Percentiles rank a stretch among this genome's conserved stretches.
These are phyloP conservation scores for Picathartes gymnocephalus DNA, from an alignment of 2,113 vertebrate genomes.

Conservation along the genomic window DNA sequence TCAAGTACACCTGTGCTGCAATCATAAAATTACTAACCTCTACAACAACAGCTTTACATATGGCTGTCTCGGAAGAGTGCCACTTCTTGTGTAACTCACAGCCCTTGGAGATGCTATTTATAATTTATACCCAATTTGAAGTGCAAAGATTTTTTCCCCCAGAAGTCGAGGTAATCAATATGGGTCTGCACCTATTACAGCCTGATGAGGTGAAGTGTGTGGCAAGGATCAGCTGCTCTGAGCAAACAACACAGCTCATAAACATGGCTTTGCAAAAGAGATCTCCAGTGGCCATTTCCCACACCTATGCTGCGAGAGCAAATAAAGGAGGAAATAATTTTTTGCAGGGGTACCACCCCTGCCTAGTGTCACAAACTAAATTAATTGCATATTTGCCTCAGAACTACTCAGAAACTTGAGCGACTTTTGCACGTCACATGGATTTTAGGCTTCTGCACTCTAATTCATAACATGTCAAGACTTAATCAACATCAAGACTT, in stretches of 20 bases:
- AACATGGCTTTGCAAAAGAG: neutral
- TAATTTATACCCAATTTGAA: conserved; percentile 80
- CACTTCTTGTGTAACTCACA: conserved; percentile 66
- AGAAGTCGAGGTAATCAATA: conserved; percentile 74
- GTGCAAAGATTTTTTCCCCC: conserved; percentile 41
- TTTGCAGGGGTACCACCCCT: neutral
- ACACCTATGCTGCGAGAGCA: neutral
- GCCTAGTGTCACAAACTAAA: neutral
- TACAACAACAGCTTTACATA: conserved; percentile 70
- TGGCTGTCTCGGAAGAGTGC: conserved; percentile 62
- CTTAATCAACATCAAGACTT: neutral
- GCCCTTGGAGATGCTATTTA: conserved; percentile 76
- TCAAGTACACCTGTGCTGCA: conserved; percentile 78
- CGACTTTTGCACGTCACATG: rapidly evolving
- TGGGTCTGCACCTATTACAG: conserved; percentile 66
- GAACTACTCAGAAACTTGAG: neutral
- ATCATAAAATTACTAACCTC: conserved; percentile 82
- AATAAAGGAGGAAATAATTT: neutral
- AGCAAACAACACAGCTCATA: neutral
- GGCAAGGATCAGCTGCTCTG: conserved; percentile 10
- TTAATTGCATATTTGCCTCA: neutral
- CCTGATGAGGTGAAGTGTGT: conserved; percentile 63
- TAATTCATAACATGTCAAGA: conserved; percentile 2
- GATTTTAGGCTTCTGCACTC: neutral
- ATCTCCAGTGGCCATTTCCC: neutral